Evolutionary conservation across 2,797 vertebrate genomes (phyloP), one percentile per base, ranked within the genome.

Genomic region (Crocodylus rhombifer): DNA sequence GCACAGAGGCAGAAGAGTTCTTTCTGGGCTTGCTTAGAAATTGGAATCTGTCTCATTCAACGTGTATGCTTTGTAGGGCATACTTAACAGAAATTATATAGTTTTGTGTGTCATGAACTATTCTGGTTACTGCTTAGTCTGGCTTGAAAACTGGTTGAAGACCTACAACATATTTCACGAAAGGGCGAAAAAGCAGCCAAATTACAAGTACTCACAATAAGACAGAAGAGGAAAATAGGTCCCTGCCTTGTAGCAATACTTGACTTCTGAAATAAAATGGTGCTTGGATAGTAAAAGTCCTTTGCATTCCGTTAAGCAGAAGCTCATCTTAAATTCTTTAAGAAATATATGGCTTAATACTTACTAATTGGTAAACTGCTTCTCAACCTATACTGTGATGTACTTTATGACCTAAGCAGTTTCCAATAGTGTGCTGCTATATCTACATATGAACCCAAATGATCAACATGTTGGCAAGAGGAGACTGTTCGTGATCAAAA

Each of bases 21-120:
- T 51, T 51, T 51, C 42, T 51, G 9, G 10, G 42, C 42, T 51
- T 51, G 42, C 42, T 51, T 51, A 51, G 42, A 51, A 51, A 51
- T 51, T 51, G 42, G 42, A 51, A 51, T 51, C 9, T 51, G 42
- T 51, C 42, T 51, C 42, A 51, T 11, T 51, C 9, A 51, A 51
- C 28, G 57, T 0, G 0, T 56, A 23, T 2, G 0, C 16, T 62
- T 20, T 78, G 62, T 81, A 86, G 20, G 33, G 20, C 13, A 71
- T 42, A 23, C 25, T 36, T 71, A 14, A 71, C 4, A 71, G 20
- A 71, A 36, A 69, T 7, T 25, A 42, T 36, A 42, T 15, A 71
- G 42, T 71, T 71, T 12, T 21, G 42, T 69, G 21, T 69, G 21
- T 25, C 42, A 71, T 71, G 21, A 71, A 71, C 42, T 42, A 71